A percentile compares a stretch with the other conserved stretches of the same genome.
These are phyloP conservation scores for Parasteatoda tepidariorum DNA, from an alignment of 1,140 invertebrate species.

Conservation along the genomic window DNA sequence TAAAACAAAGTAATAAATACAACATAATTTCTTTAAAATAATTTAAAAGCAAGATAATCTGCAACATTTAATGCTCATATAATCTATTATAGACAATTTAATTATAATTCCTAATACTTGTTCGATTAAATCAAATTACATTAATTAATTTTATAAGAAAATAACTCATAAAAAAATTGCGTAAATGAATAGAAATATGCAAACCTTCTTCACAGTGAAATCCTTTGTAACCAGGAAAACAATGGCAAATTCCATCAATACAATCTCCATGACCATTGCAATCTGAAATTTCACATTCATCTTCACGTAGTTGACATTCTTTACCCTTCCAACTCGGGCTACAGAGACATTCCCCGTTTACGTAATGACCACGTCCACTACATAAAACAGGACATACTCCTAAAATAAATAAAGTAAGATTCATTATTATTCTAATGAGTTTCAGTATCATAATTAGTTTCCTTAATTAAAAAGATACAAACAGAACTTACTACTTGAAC, in stretches of 20 bases:
- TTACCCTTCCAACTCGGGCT: constrained; percentile 96
- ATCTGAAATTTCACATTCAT: constrained; percentile 91
- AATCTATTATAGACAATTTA: no score
- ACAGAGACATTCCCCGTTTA: constrained; percentile 94
- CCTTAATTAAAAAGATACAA: constrained; percentile 68
- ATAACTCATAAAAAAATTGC: no score
- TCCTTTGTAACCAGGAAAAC: constrained; percentile 90
- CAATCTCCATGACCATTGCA: constrained; percentile 92
- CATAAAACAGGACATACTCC: constrained; percentile 97
- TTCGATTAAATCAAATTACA: no score
- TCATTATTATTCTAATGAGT: constrained; percentile 91
- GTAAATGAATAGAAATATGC: no score
- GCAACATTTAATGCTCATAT: no score
- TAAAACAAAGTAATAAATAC: no score
- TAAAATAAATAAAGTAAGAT: constrained; percentile 79
- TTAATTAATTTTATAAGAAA: no score
- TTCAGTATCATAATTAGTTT: constrained; percentile 90
- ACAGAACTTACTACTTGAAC: constrained; percentile 85
- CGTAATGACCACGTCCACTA: constrained; percentile 95
- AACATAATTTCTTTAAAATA: no score
- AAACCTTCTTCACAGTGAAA: constrained; percentile 85
- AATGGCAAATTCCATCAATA: constrained; percentile 87
- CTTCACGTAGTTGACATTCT: constrained; percentile 92
- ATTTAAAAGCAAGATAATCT: no score
- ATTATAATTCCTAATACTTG: no score